phyloP scores from a whole-genome alignment of 1,140 invertebrate species.

The Choristoneura fumiferana region DNA sequence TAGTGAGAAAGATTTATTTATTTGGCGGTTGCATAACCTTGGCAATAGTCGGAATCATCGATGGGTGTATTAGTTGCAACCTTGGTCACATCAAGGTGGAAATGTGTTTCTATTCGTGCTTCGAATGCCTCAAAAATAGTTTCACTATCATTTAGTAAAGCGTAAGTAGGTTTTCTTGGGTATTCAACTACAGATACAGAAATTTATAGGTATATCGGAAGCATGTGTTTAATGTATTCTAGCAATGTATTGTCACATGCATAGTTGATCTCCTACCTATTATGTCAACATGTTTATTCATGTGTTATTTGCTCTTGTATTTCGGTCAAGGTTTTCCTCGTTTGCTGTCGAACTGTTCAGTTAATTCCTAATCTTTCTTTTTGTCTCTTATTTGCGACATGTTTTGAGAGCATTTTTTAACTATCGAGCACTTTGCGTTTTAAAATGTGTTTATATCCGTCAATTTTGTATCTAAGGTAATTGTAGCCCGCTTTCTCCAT shows the following conservation, averaged over 20 bases:
- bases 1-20: too few species aligned
- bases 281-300: constrained; percentile 27
- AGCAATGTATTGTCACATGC: not conserved
- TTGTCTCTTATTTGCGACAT: constrained; percentile 20
- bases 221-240: constrained; percentile 7
- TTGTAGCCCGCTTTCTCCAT: too few species aligned
- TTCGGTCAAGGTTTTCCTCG: constrained; percentile 37
- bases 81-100: not conserved
- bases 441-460: too few species aligned
- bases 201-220: not conserved
- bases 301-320: constrained; percentile 31
- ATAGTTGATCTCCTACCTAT: constrained; percentile 29
- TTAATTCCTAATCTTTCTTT: constrained; percentile 14
- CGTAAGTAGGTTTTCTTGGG: too few species aligned
- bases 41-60: not conserved
- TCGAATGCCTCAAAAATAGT: too few species aligned
- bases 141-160: too few species aligned
- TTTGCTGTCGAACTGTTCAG: constrained; percentile 11
- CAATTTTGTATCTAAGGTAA: too few species aligned
- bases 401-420: not conserved
- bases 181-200: not conserved
- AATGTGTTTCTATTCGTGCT: too few species aligned
- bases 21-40: too few species aligned
- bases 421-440: too few species aligned
- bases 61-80: not conserved